These are phyloP conservation scores for Laodelphax striatellus DNA, from an alignment of 1,140 invertebrate genomes.

Conservation along the genomic window DNA sequence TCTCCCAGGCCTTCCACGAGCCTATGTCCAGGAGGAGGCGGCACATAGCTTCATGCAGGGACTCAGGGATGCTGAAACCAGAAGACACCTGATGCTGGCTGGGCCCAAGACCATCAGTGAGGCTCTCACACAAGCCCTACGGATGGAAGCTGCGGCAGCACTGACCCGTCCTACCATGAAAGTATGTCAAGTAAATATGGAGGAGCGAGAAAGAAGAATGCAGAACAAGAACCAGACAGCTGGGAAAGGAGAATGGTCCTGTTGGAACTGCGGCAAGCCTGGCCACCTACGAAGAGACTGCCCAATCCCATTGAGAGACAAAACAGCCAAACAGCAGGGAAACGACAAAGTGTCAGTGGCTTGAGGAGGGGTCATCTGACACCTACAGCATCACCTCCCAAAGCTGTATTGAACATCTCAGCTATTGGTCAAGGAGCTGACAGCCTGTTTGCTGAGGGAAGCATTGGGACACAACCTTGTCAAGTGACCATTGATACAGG, in stretches of 20 bases:
- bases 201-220: background rate
- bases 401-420: background rate
- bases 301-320: too few species aligned
- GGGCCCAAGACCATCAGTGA: background rate
- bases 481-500: background rate
- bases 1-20: background rate
- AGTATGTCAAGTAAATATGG: background rate
- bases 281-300: background rate
- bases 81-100: background rate
- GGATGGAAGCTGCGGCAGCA: background rate
- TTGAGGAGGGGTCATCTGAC: background rate
- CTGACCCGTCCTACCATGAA: background rate
- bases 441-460: background rate
- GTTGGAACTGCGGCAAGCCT: background rate
- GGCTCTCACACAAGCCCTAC: background rate
- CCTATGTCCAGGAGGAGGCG: background rate
- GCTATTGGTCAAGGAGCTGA: background rate
- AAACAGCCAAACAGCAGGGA: background rate
- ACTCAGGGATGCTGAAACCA: background rate
- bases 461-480: background rate
- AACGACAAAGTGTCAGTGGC: background rate
- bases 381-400: background rate
- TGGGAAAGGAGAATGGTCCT: background rate
- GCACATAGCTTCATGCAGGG: background rate
- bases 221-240: background rate